Conservation (phyloP, 2,797 vertebrate species). For the Arctocebus calabarensis region DNA sequence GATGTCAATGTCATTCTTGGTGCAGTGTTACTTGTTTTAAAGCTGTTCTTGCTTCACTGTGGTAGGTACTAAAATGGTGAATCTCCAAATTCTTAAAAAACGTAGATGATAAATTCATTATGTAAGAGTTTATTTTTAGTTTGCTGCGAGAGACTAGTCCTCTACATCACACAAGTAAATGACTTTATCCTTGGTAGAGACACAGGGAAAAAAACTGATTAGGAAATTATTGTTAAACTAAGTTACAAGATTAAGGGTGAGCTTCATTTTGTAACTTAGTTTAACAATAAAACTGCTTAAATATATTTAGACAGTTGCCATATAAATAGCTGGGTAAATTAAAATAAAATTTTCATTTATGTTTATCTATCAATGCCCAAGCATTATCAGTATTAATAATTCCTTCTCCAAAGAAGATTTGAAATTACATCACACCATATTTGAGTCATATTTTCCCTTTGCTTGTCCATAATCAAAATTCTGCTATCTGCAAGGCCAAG, state of each 20-base stretch:
- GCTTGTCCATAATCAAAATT: not conserved
- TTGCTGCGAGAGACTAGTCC: not conserved
- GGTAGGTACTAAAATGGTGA: not conserved
- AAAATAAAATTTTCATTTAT: not conserved
- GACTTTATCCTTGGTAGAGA: constrained; percentile 13
- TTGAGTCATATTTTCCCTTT: not conserved
- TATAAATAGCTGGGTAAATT: not conserved
- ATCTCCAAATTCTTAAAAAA: constrained; percentile 6
- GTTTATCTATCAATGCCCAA: not conserved
- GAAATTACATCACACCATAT: not conserved
- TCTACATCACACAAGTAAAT: constrained; percentile 39
- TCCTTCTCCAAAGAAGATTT: not conserved
- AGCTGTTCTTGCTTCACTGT: constrained; percentile 2
- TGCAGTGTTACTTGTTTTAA: not conserved
- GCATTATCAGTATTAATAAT: constrained; percentile 6
- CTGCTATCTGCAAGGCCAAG: not conserved
- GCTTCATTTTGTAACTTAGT: too few relatives aligned
- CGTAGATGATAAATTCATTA: not conserved
- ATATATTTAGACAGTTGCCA: not conserved
- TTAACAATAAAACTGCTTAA: not conserved
- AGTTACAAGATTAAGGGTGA: not conserved
- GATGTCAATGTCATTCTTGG: not conserved
- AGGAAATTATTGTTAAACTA: not conserved
- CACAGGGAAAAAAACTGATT: not conserved
- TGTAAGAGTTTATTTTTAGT: constrained; percentile 43